Percentiles rank a stretch among this genome's conserved stretches.
Conservation (phyloP, 2,113 vertebrate species). For the Chascanopsetta lugubris region DNA sequence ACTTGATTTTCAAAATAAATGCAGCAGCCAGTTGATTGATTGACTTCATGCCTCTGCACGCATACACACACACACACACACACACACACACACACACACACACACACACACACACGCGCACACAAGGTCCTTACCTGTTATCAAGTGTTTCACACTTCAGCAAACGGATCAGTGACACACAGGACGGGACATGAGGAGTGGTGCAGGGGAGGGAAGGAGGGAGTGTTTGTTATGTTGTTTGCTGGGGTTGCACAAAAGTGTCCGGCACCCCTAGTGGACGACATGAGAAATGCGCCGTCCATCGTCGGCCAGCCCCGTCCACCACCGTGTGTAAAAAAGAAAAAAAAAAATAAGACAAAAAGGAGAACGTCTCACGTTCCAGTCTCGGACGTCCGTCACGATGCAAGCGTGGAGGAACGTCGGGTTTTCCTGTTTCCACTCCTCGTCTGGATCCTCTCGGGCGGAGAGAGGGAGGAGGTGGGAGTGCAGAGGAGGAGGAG, state of each 20-base stretch:
- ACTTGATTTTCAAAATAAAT: background rate
- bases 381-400: slow-evolving; percentile 14
- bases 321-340: slow-evolving; percentile 14
- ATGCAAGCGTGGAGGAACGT: background rate
- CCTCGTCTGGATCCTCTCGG: background rate
- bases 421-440: slow-evolving; percentile 12
- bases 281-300: slow-evolving; percentile 22
- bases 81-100: background rate
- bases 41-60: too few relatives aligned
- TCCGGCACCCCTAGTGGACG: slow-evolving; percentile 31
- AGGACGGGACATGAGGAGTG: background rate
- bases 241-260: slow-evolving; percentile 17
- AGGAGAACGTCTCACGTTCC: slow-evolving; percentile 6
- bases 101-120: slow-evolving; percentile 4
- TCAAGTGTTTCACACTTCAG: slow-evolving; percentile 33
- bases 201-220: slow-evolving; percentile 1
- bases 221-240: slow-evolving; percentile 32
- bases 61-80: too few relatives aligned
- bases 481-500: slow-evolving; percentile 24
- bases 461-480: background rate
- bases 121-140: background rate
- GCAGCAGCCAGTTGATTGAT: too few relatives aligned
- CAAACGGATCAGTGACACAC: slow-evolving; percentile 22
- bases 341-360: background rate
- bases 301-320: slow-evolving; percentile 24